A percentile compares a stretch with the other conserved stretches of the same genome.
Evolutionary conservation across 2,888 invertebrate genomes (phyloP).

Genomic region (Campoplex nolae): DNA sequence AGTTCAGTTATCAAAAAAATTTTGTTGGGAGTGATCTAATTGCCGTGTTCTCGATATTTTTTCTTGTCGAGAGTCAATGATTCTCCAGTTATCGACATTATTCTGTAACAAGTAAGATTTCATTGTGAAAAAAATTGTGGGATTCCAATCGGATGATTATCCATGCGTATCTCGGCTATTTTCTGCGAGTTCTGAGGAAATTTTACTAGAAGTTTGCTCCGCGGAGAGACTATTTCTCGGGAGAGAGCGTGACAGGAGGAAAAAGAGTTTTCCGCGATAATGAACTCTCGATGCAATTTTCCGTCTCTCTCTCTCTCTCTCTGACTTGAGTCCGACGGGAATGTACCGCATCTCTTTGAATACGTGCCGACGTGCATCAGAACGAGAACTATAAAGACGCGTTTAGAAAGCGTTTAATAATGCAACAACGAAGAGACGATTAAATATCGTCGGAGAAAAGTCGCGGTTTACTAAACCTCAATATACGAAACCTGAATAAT

Average conservation of each 20-base stretch:
- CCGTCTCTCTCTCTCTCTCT: slow-evolving; percentile 30
- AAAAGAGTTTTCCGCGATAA: slow-evolving; percentile 75
- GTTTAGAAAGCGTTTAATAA: slow-evolving; percentile 75
- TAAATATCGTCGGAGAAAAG: slow-evolving; percentile 42
- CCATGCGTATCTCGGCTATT: slow-evolving; percentile 48
- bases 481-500: slow-evolving; percentile 40
- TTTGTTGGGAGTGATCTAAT: too few relatives aligned
- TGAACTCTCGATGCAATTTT: slow-evolving; percentile 74
- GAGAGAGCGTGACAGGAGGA: slow-evolving; percentile 42
- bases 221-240: background rate
- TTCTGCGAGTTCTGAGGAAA: slow-evolving; percentile 34
- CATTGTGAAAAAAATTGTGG: background rate
- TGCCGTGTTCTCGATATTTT: too few relatives aligned
- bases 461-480: slow-evolving; percentile 16
- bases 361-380: slow-evolving; percentile 73
- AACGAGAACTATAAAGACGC: slow-evolving; percentile 69
- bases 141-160: slow-evolving; percentile 27
- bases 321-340: slow-evolving; percentile 46
- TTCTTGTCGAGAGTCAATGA: background rate
- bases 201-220: slow-evolving; percentile 31
- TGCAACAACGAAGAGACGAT: slow-evolving; percentile 67
- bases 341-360: slow-evolving; percentile 72
- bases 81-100: background rate
- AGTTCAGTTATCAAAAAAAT: too few relatives aligned
- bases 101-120: background rate